These are phyloP conservation scores for Pogoniulus pusillus DNA, from an alignment of 2,797 vertebrate genomes.

Conservation along the genomic window DNA sequence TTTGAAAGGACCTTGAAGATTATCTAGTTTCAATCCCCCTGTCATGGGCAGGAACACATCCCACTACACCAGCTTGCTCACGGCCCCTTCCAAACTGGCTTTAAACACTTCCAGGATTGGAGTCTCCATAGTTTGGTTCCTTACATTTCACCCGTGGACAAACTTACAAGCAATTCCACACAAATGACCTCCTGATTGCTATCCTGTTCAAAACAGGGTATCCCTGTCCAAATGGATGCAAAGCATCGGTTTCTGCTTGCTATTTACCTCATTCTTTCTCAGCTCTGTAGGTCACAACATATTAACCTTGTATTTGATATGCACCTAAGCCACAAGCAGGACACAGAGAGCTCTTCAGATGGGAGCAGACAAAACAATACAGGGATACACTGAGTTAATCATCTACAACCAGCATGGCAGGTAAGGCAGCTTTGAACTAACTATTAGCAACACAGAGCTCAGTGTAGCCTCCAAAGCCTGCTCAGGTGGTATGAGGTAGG, in stretches of 20 bases:
- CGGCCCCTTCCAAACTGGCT: too few species aligned
- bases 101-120: too few species aligned
- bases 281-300: background rate
- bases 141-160: background rate
- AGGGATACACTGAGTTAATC: background rate
- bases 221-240: background rate
- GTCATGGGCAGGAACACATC: too few species aligned
- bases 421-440: background rate
- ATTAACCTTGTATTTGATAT: background rate
- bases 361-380: background rate
- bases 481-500: too few species aligned
- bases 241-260: background rate
- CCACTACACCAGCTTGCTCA: too few species aligned
- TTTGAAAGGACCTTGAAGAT: too few species aligned
- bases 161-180: too few species aligned
- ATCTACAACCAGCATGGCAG: background rate
- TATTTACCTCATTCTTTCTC: background rate
- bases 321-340: background rate
- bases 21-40: too few species aligned
- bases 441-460: background rate
- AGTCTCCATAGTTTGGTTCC: background rate
- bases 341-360: background rate
- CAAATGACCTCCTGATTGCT: background rate
- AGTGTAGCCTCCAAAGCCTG: background rate
- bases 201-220: background rate